A percentile compares a stretch with the other conserved stretches of the same genome.
These are phyloP conservation scores for Pseudococcus viburni DNA, from an alignment of 2,888 invertebrate genomes.

Conservation along the genomic window DNA sequence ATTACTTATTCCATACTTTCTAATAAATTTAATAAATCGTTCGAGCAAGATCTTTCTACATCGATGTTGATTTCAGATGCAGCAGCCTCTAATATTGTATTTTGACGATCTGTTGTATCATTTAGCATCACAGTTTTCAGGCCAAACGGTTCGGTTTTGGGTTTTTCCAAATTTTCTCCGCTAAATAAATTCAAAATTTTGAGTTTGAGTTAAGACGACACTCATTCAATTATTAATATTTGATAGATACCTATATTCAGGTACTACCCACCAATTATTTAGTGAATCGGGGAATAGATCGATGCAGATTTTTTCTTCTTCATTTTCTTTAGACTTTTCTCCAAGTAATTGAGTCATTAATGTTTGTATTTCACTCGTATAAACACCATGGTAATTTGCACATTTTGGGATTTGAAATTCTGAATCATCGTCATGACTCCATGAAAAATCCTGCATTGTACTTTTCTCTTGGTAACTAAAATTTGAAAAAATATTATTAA, in stretches of 20 bases:
- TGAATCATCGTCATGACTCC: slow-evolving; percentile 33
- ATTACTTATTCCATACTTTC: slow-evolving; percentile 48
- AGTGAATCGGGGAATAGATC: slow-evolving; percentile 31
- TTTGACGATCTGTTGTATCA: slow-evolving; percentile 44
- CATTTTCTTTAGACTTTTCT: neutral
- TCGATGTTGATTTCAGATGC: slow-evolving; percentile 24
- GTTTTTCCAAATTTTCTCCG: neutral
- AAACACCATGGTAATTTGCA: neutral
- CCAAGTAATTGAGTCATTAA: slow-evolving; percentile 56
- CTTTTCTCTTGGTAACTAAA: slow-evolving; percentile 56
- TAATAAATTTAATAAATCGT: slow-evolving; percentile 57
- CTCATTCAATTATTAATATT: too few species aligned
- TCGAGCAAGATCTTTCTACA: neutral
- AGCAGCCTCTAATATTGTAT: slow-evolving; percentile 24
- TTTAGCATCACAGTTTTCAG: slow-evolving; percentile 32
- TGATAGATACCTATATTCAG: neutral
- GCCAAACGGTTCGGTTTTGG: neutral
- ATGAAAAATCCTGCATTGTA: slow-evolving; percentile 51
- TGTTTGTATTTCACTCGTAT: slow-evolving; percentile 54
- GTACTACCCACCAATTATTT: neutral
- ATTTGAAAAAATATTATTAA: slow-evolving; percentile 19
- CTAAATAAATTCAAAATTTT: neutral
- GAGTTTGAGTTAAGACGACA: neutral
- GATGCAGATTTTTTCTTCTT: slow-evolving; percentile 56
- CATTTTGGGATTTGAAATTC: slow-evolving; percentile 49